Percentiles rank a stretch among this genome's conserved stretches.
Evolutionary conservation across 2,888 invertebrate genomes (phyloP).

Genomic region (Nymphalis polychloros): DNA sequence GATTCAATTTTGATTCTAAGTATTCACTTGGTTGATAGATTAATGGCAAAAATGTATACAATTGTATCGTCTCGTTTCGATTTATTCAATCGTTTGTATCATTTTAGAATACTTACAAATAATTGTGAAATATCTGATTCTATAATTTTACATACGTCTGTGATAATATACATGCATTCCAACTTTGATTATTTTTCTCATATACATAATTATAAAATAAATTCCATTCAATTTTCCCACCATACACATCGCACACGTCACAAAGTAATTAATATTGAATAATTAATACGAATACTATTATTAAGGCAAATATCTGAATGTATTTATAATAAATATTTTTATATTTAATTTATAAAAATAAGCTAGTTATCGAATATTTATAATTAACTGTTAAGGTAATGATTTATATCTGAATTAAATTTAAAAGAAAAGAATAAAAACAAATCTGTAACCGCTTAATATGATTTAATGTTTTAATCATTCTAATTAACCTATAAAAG

Average conservation of each 20-base stretch:
- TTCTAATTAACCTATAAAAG: too few species aligned
- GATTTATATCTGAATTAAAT: too few species aligned
- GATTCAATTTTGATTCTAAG: not conserved
- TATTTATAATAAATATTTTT: not conserved
- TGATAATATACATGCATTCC: not conserved
- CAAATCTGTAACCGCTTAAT: too few species aligned
- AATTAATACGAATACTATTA: constrained; percentile 29
- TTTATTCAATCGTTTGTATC: too few species aligned
- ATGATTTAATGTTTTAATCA: too few species aligned
- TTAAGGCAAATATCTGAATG: constrained; percentile 17
- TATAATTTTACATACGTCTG: not conserved
- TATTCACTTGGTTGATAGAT: not conserved
- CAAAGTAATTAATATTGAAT: constrained; percentile 32
- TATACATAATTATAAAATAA: constrained; percentile 20
- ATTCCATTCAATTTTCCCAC: constrained; percentile 29
- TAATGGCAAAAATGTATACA: not conserved
- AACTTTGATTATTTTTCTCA: constrained; percentile 17
- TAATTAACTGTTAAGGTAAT: too few species aligned
- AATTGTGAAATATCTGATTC: not conserved
- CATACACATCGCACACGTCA: constrained; percentile 21
- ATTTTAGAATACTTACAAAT: too few species aligned
- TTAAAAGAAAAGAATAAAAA: too few species aligned
- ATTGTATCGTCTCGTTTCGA: too few species aligned
- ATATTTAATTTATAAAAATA: not conserved
- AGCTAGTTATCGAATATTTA: not conserved